A percentile compares a stretch with the other conserved stretches of the same genome.
phyloP scores from a whole-genome alignment of 2,113 vertebrate species.

The Elephas maximus region DNA sequence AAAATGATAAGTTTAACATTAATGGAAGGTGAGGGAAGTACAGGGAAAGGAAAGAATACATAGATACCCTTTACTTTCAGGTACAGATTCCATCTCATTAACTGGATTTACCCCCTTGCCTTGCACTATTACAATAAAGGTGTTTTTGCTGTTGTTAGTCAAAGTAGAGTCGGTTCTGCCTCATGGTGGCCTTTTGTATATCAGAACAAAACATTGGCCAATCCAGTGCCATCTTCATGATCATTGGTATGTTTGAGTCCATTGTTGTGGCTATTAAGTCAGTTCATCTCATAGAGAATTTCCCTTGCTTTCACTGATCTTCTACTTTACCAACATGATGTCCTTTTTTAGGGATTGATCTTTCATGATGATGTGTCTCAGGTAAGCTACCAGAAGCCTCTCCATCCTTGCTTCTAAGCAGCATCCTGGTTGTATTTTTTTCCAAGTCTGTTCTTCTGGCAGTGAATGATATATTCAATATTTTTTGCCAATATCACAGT shows the following conservation, averaged over 20 bases:
- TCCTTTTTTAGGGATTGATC: not conserved
- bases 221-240: not conserved
- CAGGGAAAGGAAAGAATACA: not conserved
- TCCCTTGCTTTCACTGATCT: not conserved
- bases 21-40: not conserved
- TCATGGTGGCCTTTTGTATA: not conserved
- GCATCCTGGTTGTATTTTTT: not conserved
- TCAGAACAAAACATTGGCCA: not conserved
- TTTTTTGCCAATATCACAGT: not conserved
- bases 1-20: not conserved
- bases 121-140: not conserved
- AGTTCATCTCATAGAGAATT: not conserved
- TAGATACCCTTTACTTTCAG: not conserved
- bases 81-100: not conserved
- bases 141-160: not conserved
- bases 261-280: not conserved
- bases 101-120: not conserved
- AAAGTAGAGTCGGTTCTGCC: not conserved
- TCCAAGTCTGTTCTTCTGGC: not conserved
- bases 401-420: not conserved
- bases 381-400: not conserved
- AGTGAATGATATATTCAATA: not conserved
- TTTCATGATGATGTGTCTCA: not conserved
- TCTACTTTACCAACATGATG: not conserved
- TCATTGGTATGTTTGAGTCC: not conserved